These are phyloP conservation scores for Anoplopoma fimbria DNA, from an alignment of 2,113 vertebrate species.

Conservation along the genomic window DNA sequence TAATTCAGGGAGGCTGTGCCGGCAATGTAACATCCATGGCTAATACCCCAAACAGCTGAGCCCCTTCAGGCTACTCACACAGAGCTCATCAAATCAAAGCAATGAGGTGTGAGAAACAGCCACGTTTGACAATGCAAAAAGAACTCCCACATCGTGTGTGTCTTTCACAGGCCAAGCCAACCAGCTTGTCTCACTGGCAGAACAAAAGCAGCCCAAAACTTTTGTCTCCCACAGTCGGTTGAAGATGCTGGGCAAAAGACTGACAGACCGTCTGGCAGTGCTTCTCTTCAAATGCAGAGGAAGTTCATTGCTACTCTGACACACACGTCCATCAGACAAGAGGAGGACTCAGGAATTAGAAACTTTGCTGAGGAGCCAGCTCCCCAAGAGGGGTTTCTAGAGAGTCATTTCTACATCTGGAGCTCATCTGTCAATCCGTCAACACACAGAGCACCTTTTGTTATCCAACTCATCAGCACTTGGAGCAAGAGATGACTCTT, in stretches of 20 bases:
- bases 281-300: slow-evolving; percentile 9
- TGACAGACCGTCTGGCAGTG: slow-evolving; percentile 23
- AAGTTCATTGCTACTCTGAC: slow-evolving; percentile 40
- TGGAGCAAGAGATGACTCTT: neutral
- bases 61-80: slow-evolving; percentile 49
- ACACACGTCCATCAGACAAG: slow-evolving; percentile 16
- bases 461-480: neutral
- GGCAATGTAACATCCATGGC: slow-evolving; percentile 28
- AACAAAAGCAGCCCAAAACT: slow-evolving; percentile 25
- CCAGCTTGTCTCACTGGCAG: slow-evolving; percentile 4
- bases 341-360: neutral
- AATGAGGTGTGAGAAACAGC: slow-evolving; percentile 56
- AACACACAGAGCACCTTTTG: slow-evolving; percentile 3
- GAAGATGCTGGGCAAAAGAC: slow-evolving; percentile 18
- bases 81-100: slow-evolving; percentile 54
- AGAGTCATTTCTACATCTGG: slow-evolving; percentile 31
- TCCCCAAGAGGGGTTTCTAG: neutral
- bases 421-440: slow-evolving; percentile 14
- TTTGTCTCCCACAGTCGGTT: slow-evolving; percentile 16
- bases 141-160: slow-evolving; percentile 9
- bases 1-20: slow-evolving; percentile 16
- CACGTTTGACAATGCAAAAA: slow-evolving; percentile 34
- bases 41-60: slow-evolving; percentile 53
- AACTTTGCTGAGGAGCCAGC: neutral
- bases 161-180: slow-evolving; percentile 33